Evolutionary conservation across 1,140 invertebrate genomes (phyloP), one percentile per base, ranked within the genome.

Genomic region (Carcinoscorpius rotundicauda): DNA sequence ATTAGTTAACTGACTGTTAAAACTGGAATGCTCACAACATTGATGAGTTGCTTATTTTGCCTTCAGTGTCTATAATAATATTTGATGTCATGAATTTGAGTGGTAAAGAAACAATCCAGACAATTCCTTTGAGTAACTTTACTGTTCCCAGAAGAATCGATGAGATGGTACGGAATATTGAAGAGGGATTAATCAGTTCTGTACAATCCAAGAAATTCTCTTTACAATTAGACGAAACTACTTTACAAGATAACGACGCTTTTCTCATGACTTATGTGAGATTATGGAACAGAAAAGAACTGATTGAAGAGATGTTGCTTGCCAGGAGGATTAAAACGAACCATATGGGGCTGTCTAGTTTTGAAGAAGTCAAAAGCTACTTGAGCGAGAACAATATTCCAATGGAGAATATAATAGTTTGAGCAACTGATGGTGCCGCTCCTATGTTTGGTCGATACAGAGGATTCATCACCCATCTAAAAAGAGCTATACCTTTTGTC

Each of bases 391-490:
- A 73, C 68, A 66, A 64, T 61, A 70, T 74, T 63, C 69, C 70
- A 50, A 64, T 75, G 51, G 70, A 56, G 57, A 75, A 75, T 73
- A 74, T 75, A 60, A 68, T 73, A 55, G 72, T 71, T 64, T 65
- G 70, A 65, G 73, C 72, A 63, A 75, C 70, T 59, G 73, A 76
- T 72, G 72, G 71, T 63, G 70, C 69, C 70, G 71, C 68, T 61
- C 64, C 72, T 52, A 75, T 73, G 71, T 64, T 69, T 65, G 72
- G 70, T 50, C 64, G 68, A 49, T 69, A 75, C 65, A 68, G 62
- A 64, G 68, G 66, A 60, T 74, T 75, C 66, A 62, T 74, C 52
- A 64, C 64, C 52, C 67, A 67, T 61, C 67, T 75, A 59, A 74
- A 75, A 71, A 65, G 73, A 58, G 66, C 64, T 57, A 67, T 71